phyloP scores from a whole-genome alignment of 2,113 vertebrate species.

The Poeciliopsis turrubarensis region DNA sequence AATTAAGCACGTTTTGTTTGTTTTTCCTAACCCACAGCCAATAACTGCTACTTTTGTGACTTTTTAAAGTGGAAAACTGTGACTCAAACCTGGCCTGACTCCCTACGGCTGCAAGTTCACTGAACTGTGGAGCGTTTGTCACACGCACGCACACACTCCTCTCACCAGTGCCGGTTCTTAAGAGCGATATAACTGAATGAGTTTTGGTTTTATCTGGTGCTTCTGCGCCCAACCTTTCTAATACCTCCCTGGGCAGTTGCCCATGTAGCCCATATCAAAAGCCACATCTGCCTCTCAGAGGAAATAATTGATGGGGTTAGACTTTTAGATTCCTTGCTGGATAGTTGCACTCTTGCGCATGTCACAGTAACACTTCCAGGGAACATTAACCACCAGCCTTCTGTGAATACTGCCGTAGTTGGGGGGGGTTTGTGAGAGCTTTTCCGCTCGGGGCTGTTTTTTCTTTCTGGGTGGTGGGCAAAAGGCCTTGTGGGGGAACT shows the following conservation, averaged over 20 bases:
- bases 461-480: constrained; percentile 44
- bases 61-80: constrained; percentile 58
- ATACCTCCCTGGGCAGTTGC: not conserved
- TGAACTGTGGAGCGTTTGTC: constrained; percentile 52
- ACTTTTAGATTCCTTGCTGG: constrained; percentile 56
- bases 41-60: constrained; percentile 29
- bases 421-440: constrained; percentile 25
- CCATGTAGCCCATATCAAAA: not conserved
- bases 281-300: constrained; percentile 28
- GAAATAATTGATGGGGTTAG: constrained; percentile 48
- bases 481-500: not conserved
- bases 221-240: not conserved
- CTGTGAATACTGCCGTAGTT: constrained; percentile 52
- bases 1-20: constrained; percentile 8
- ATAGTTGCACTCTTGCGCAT: constrained; percentile 62
- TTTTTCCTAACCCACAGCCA: constrained; percentile 15
- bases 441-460: constrained; percentile 35
- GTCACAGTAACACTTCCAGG: constrained; percentile 39
- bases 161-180: not conserved
- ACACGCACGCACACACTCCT: constrained; percentile 22
- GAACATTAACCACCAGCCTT: constrained; percentile 59
- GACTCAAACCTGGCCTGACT: constrained; percentile 58
- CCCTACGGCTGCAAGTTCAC: constrained; percentile 54
- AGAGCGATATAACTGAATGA: not conserved
- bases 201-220: not conserved